Evolutionary conservation across 2,888 invertebrate genomes (phyloP), one percentile per base, ranked within the genome.

Genomic region (Heliconius hortense): DNA sequence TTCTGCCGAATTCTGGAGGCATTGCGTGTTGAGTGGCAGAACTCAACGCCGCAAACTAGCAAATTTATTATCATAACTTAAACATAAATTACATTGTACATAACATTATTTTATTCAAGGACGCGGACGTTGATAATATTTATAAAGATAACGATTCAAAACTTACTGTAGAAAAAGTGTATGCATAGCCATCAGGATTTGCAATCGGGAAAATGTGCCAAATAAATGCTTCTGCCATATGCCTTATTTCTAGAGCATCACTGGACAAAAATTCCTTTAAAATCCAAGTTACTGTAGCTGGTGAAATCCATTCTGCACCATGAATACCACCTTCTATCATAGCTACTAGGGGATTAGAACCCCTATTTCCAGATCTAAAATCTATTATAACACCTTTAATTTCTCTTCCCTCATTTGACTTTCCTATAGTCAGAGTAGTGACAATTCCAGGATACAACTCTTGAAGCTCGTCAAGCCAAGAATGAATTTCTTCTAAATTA

Each of bases 151-250:
- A 59, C 15, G 43, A 15, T 59, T 63, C 11, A 48, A 39, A 26
- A 92, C 93, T 91, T 89, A 97, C 96, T 76, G 85, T 86, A 1
- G 94, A 94, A 82, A 96, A 96, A 8, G 95, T 95, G 84, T 95
- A 96, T 7, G 89, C 94, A 83, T 96, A 97, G 13, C 97, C 97
- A 90, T 97, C 97, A 11, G 96, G 96, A 86, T 97, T 97, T 2
- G 95, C 92, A 0, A 96, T 95, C 0, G 97, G 97, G 79, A 97
- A 95, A 62, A 97, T 94, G 82, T 97, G 96, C 96, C 97, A 97
- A 83, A 97, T 96, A 79, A 95, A 95, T 78, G 94, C 94, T 75
- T 96, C 94, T 0, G 96, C 95, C 82, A 97, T 86, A 18, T 89
- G 85, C 31, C 95, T 91, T 0, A 96, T 91, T 48, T 89, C 89